Base-by-base conservation (phyloP, 1,140 invertebrate genomes). In the Gryon sp. region DNA sequence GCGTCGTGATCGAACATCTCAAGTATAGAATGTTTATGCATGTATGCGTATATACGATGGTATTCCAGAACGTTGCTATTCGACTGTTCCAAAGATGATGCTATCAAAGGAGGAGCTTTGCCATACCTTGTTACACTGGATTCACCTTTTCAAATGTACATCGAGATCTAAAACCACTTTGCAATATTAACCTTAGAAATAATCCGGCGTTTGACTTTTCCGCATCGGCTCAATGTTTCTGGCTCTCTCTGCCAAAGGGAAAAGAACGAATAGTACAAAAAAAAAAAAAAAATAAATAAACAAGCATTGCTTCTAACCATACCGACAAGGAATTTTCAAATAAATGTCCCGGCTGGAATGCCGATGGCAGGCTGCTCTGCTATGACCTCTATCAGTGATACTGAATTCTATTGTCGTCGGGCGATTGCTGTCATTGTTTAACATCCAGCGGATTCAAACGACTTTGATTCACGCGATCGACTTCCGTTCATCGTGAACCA, bases 391-490 rank as follows among this genome's bases (percentile, higher is more conserved):
- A 65, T 50, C 59, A 57, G 28, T 46, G 32, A 28, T 45, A 40
- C 50, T 72, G 48, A 28, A 76, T 81, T 73, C 76, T 74, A 86
- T 86, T 82, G 78, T 84, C 80, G 40, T 53, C 40, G 36, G 19
- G 69, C 52, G 66, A 53, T 59, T 36, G 66, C 20, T 52, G 74
- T 70, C 79, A 84, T 85, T 86, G 82, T 86, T 84, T 81, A 79
- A 50, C 65, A 72, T 79, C 74, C 60, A 79, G 78, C 72, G 70
- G 48, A 80, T 84, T 83, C 78, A 72, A 57, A 52, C 38, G 45
- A 55, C 74, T 80, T 75, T 85, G 83, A 86, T 81, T 86, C 83
- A 83, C 65, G 76, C 72, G 69, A 84, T 83, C 69, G 70, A 80
- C 81, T 83, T 84, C 80, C 83, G 80, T 78, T 62, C 73, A 46